Base-by-base conservation (phyloP, 2,113 vertebrate species). In the Girardinichthys multiradiatus region DNA sequence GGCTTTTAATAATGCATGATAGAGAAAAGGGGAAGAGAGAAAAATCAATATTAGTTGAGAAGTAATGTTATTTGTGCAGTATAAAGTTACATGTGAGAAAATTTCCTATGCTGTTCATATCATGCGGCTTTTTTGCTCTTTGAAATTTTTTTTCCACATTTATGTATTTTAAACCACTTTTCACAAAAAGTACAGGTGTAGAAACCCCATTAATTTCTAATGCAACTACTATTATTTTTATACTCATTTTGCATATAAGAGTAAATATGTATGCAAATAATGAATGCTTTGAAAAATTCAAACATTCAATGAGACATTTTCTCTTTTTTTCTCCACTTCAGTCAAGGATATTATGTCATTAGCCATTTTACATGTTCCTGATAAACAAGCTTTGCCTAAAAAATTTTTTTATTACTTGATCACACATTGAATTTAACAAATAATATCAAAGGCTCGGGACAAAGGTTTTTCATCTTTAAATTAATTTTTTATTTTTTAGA, bases 1-100 rank as follows among this genome's bases (percentile, higher is more conserved):
- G 63, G 59, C 70, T 59, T 82, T 92, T 82, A 92, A 92, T 91
- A 92, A 91, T 91, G 74, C 76, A 92, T 87, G 87, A 89, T 71
- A 57, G 61, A 59, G 19, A 78, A 74, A 29, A 15, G 62, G 73
- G 31, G n/a, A 26, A 26, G 27, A 26, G 59, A 39, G 59, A 62
- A 79, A 86, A 89, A 89, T 92, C 87, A 84, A 91, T 90, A 85
- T 33, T 15, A 62, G 73, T 30, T 71, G 39, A 81, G 82, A 57
- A 58, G 76, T 31, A 74, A 83, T 80, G 48, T 71, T 62, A 57
- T 33, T 29, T 28, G 84, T 69, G 84, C 77, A 35, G 74, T 83
- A 82, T 91, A 77, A 79, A 74, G 70, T 90, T 89, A 84, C 88
- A 88, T 71, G 66, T 58, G 51, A 81, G 67, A 57, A 72, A 51